Percentiles rank a stretch among this genome's conserved stretches.
These are phyloP conservation scores for Molorchus minor DNA, from an alignment of 2,888 invertebrate species.

Conservation along the genomic window DNA sequence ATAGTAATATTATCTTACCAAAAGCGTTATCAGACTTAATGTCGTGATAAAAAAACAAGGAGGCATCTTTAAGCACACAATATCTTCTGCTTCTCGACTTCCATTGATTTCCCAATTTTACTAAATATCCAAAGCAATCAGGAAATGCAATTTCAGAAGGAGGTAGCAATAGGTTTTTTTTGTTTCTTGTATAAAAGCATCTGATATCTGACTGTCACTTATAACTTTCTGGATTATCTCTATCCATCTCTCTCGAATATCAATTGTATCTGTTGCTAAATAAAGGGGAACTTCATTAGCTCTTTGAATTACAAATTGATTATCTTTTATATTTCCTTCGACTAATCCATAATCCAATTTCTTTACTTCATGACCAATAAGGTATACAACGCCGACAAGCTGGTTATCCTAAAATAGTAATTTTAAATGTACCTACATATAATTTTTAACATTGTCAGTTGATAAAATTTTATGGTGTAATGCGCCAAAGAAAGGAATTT, in stretches of 20 bases:
- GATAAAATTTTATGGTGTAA: too few species aligned
- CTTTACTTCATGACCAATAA: slow-evolving; percentile 81
- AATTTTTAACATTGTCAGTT: too few species aligned
- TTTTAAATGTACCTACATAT: too few species aligned
- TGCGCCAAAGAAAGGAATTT: too few species aligned
- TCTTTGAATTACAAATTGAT: slow-evolving; percentile 73
- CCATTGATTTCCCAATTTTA: slow-evolving; percentile 86
- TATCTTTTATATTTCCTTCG: slow-evolving; percentile 71
- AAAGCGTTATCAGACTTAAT: slow-evolving; percentile 87
- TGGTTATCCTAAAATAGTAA: slow-evolving; percentile 75
- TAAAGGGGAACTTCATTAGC: slow-evolving; percentile 76
- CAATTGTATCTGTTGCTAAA: slow-evolving; percentile 82
- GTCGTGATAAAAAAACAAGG: slow-evolving; percentile 92
- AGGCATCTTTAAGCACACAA: slow-evolving; percentile 94
- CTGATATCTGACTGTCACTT: slow-evolving; percentile 64
- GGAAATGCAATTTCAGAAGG: slow-evolving; percentile 82
- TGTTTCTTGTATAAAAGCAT: slow-evolving; percentile 79
- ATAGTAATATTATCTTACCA: slow-evolving; percentile 68
- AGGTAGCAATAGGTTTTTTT: slow-evolving; percentile 82
- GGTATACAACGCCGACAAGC: slow-evolving; percentile 89
- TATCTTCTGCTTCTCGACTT: slow-evolving; percentile 92
- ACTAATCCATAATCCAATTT: slow-evolving; percentile 69
- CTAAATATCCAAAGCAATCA: slow-evolving; percentile 93
- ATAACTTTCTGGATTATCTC: slow-evolving; percentile 77
- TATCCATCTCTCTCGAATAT: slow-evolving; percentile 67